A percentile compares a stretch with the other conserved stretches of the same genome.
phyloP scores from a whole-genome alignment of 2,888 invertebrate genomes.

The Napeogenes inachia region DNA sequence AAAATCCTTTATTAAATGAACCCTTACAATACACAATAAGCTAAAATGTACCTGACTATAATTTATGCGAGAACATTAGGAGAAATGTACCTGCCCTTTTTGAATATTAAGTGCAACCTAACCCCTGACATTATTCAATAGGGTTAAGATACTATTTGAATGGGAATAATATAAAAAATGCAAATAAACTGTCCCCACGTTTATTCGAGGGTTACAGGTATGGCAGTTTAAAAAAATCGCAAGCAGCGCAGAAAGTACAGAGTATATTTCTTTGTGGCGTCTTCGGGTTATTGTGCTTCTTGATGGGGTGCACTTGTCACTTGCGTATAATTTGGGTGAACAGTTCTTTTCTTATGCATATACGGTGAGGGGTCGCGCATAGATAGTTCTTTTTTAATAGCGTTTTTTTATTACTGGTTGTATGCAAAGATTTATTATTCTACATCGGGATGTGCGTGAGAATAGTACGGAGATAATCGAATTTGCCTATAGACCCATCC shows the following conservation, averaged over 20 bases:
- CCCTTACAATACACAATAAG: constrained; percentile 68
- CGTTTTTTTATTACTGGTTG: constrained; percentile 65
- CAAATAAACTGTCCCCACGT: constrained; percentile 77
- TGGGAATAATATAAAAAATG: constrained; percentile 73
- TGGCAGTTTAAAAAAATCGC: constrained; percentile 60
- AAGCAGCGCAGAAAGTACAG: constrained; percentile 55
- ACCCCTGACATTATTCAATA: constrained; percentile 77
- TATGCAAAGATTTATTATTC: constrained; percentile 76
- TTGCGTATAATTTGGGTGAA: constrained; percentile 74
- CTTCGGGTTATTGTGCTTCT: constrained; percentile 41
- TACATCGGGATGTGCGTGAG: constrained; percentile 72
- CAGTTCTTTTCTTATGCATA: constrained; percentile 70
- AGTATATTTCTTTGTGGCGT: constrained; percentile 41
- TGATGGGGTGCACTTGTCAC: constrained; percentile 68
- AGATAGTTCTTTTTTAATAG: constrained; percentile 75
- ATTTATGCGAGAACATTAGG: constrained; percentile 78
- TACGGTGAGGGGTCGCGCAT: constrained; percentile 62
- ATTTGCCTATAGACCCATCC: constrained; percentile 74
- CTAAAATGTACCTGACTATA: constrained; percentile 78
- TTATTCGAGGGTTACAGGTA: constrained; percentile 65
- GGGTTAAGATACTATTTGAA: constrained; percentile 77
- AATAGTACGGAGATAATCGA: constrained; percentile 73
- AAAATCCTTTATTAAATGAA: constrained; percentile 45
- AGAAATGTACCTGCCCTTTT: constrained; percentile 78
- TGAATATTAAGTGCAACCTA: constrained; percentile 79